A percentile compares a stretch with the other conserved stretches of the same genome.
phyloP scores from a whole-genome alignment of 2,888 invertebrate species.

The Calliopum simillimum region DNA sequence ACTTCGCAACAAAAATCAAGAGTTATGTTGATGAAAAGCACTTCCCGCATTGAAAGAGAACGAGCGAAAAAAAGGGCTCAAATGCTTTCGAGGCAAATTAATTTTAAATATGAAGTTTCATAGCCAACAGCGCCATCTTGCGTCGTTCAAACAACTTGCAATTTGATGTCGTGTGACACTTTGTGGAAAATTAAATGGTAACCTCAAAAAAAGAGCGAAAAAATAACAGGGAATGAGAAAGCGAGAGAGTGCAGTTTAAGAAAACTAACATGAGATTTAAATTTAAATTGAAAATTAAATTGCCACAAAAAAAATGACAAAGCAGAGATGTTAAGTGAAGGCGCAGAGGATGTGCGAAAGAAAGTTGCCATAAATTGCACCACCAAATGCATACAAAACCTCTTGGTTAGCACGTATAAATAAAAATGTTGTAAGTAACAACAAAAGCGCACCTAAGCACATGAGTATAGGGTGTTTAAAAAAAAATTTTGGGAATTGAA shows the following conservation, averaged over 20 bases:
- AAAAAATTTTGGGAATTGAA: too few relatives aligned
- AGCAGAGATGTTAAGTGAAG: background rate
- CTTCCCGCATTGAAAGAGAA: too few relatives aligned
- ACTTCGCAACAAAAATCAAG: conserved; percentile 1
- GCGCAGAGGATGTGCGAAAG: background rate
- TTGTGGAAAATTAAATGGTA: background rate
- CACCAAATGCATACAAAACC: conserved; percentile 30
- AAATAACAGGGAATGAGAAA: too few relatives aligned
- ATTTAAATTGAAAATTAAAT: conserved; percentile 6
- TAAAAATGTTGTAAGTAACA: too few relatives aligned
- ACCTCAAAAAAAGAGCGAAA: too few relatives aligned
- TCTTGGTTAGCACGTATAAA: too few relatives aligned
- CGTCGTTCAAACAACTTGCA: too few relatives aligned
- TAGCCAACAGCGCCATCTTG: background rate
- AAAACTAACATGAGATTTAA: background rate
- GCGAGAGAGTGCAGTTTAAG: too few relatives aligned
- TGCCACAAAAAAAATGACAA: background rate
- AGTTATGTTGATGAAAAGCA: background rate
- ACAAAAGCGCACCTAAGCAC: conserved; percentile 3
- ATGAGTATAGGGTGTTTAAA: too few relatives aligned
- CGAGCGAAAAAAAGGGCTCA: conserved; percentile 14
- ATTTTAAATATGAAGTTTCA: conserved; percentile 22
- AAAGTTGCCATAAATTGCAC: conserved; percentile 16
- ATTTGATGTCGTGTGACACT: conserved; percentile 16
- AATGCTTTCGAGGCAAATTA: conserved; percentile 30